These are phyloP conservation scores for Syngnathus acus DNA, from an alignment of 2,797 vertebrate species.

Conservation along the genomic window DNA sequence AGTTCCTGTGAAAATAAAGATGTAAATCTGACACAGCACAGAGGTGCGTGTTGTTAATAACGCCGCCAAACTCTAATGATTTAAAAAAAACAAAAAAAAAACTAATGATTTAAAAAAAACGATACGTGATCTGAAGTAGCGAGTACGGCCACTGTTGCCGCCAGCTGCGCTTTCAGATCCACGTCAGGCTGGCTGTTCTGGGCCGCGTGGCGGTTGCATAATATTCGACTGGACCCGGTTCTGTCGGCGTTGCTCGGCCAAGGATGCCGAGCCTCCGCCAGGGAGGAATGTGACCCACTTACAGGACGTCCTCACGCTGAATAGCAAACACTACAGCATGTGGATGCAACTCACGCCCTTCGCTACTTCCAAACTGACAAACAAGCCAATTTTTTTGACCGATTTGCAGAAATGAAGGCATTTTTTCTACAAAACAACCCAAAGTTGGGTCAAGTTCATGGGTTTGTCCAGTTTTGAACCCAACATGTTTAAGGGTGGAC, in stretches of 20 bases:
- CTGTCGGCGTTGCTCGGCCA: slow-evolving; percentile 46
- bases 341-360: neutral
- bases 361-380: too few relatives aligned
- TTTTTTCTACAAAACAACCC: too few relatives aligned
- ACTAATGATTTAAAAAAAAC: too few relatives aligned
- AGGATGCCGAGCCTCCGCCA: slow-evolving; percentile 45
- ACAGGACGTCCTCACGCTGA: slow-evolving; percentile 14
- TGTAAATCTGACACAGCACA: neutral
- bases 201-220: slow-evolving; percentile 32
- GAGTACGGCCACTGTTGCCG: too few relatives aligned
- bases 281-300: slow-evolving; percentile 53
- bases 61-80: too few relatives aligned
- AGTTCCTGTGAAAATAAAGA: neutral
- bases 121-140: too few relatives aligned
- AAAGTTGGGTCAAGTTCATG: too few relatives aligned
- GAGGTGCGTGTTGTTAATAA: neutral
- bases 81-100: too few relatives aligned
- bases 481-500: neutral
- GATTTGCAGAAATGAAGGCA: too few relatives aligned
- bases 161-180: neutral
- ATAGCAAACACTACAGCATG: slow-evolving; percentile 1
- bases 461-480: too few relatives aligned
- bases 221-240: slow-evolving; percentile 27
- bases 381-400: too few relatives aligned
- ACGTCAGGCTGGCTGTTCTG: slow-evolving; percentile 35